Evolutionary conservation across 2,113 vertebrate species (phyloP).

Genomic region (Lontra canadensis): DNA sequence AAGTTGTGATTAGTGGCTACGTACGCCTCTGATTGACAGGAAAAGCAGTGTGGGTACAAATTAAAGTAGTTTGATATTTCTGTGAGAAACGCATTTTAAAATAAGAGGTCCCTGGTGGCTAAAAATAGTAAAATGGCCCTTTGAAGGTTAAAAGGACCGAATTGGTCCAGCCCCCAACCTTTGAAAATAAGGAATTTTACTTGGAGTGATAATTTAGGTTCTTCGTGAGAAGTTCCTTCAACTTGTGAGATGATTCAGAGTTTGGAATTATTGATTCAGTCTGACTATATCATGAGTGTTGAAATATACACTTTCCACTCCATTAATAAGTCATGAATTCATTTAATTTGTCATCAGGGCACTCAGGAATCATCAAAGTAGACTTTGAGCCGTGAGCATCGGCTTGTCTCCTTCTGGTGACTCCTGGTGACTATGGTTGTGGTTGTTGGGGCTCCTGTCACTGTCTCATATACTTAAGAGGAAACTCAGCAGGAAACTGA

Average conservation of each 20-base stretch:
- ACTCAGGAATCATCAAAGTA: constrained; percentile 23
- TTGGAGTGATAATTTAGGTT: constrained; percentile 1
- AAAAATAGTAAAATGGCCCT: constrained; percentile 25
- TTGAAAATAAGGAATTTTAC: constrained; percentile 49
- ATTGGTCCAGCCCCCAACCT: neutral
- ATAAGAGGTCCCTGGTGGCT: neutral
- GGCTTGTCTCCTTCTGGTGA: neutral
- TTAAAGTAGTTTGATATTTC: neutral
- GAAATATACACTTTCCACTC: constrained; percentile 57
- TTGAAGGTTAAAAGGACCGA: neutral
- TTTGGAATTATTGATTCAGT: constrained; percentile 44
- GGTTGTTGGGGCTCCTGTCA: neutral
- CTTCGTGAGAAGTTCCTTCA: constrained; percentile 23
- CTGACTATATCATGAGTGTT: constrained; percentile 44
- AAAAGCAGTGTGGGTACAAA: neutral
- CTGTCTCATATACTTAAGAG: neutral
- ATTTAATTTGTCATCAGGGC: constrained; percentile 19
- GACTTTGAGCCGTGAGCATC: neutral
- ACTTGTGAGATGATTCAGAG: constrained; percentile 37
- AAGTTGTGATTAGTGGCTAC: neutral
- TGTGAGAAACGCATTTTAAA: neutral
- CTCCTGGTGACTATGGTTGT: neutral
- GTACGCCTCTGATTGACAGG: neutral
- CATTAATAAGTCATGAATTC: constrained; percentile 54
- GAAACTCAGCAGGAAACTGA: neutral